Evolutionary conservation across 2,888 invertebrate species (phyloP), one percentile per base, ranked within the genome.

Genomic region (Hesperia comma): DNA sequence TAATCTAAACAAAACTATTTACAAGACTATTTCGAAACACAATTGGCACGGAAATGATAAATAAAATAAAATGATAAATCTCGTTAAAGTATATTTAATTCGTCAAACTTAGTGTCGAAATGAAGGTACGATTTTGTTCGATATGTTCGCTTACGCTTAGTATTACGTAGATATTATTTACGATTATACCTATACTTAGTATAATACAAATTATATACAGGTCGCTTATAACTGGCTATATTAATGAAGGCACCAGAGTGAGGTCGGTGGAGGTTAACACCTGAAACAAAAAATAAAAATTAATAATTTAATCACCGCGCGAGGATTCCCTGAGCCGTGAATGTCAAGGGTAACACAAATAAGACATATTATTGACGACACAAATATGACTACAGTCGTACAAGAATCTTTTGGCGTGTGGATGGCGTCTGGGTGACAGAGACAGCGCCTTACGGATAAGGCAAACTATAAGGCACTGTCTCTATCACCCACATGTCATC

Each of bases 191-290:
- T 81, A 81, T 58, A 53, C 68, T 74, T 74, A 74, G 79, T 89
- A 89, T 87, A 74, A 83, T 90, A 90, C 88, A 90, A 74, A 79
- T 77, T 90, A 91, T 91, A 83, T 91, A 90, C 90, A 90, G 71
- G 79, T 84, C 84, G 85, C 85, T 84, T 80, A 74, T 71, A 76
- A 84, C 80, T 79, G 79, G 83, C 86, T 90, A 84, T 80, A 84
- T 86, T 90, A 88, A 85, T 81, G 90, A 92, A 92, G 92, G 92
- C 92, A 92, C 92, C 92, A 85, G 86, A 84, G 85, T 91, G 90
- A 91, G 92, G 91, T 91, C 91, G 92, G 92, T 90, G 92, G 92
- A 90, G 90, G 85, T 86, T 76, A 81, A 86, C 79, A 88, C 78
- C 91, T 90, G 88, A 8, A 86, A 86, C 67, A 74, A 76, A 71